These are phyloP conservation scores for Myrmecophaga tridactyla DNA, from an alignment of 2,113 vertebrate genomes.

Conservation along the genomic window DNA sequence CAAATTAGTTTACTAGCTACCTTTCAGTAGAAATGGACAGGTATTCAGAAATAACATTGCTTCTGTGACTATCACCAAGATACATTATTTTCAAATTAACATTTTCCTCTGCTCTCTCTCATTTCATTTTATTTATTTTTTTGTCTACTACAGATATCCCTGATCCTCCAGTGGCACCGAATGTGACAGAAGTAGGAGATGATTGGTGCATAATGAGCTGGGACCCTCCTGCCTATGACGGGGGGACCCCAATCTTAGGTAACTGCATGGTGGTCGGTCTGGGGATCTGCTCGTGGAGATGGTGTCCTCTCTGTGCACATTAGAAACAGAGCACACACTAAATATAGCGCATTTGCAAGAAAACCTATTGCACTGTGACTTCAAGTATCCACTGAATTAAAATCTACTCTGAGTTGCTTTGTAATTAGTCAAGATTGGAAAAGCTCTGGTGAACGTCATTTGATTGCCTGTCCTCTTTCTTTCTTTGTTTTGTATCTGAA, in stretches of 20 bases:
- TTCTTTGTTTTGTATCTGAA: not conserved
- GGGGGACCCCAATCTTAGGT: constrained; percentile 95
- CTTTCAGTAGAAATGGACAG: not conserved
- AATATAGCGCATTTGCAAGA: not conserved
- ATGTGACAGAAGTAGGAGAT: constrained; percentile 92
- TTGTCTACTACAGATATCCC: constrained; percentile 89
- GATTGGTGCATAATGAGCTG: constrained; percentile 98
- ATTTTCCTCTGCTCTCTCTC: not conserved
- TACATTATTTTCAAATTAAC: not conserved
- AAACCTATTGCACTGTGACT: not conserved
- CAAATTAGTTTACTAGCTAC: not conserved
- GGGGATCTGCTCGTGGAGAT: not conserved
- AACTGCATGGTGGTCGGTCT: not conserved
- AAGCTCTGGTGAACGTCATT: not conserved
- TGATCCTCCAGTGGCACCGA: constrained; percentile 92
- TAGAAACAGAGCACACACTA: not conserved
- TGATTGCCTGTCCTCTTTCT: not conserved
- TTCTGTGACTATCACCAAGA: not conserved
- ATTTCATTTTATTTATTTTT: not conserved
- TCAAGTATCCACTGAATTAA: not conserved
- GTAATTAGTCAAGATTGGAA: not conserved
- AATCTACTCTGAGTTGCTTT: not conserved
- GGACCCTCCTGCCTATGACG: constrained; percentile 94
- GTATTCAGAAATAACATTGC: not conserved
- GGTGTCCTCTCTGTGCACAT: not conserved